Evolutionary conservation across 2,797 vertebrate species (phyloP).

Genomic region (Ataeniobius toweri): DNA sequence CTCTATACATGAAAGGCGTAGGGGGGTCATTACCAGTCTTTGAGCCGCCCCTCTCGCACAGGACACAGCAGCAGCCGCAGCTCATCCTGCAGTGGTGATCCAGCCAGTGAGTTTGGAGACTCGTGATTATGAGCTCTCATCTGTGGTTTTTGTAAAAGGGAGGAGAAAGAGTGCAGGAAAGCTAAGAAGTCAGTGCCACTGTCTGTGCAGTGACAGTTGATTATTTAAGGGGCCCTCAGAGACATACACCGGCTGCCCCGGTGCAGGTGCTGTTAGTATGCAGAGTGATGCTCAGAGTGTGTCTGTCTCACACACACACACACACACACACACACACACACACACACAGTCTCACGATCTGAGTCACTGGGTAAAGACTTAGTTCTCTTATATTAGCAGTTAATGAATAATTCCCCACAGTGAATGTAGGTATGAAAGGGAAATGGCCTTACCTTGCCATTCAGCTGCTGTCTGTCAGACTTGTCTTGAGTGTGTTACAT

Average conservation of each 20-base stretch:
- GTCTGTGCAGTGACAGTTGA: constrained; percentile 81
- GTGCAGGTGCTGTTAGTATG: constrained; percentile 78
- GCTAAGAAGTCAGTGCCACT: constrained; percentile 70
- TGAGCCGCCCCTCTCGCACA: constrained; percentile 40
- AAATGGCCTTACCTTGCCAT: constrained; percentile 69
- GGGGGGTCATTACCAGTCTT: constrained; percentile 15
- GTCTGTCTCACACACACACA: constrained; percentile 43
- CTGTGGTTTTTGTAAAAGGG: constrained; percentile 45
- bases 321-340: constrained; percentile 39
- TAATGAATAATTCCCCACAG: constrained; percentile 68
- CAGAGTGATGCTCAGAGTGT: constrained; percentile 69
- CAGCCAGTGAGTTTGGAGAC: constrained; percentile 61
- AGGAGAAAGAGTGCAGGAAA: constrained; percentile 54
- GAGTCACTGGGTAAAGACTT: constrained; percentile 53
- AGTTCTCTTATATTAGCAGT: constrained; percentile 67
- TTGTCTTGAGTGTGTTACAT: constrained; percentile 64
- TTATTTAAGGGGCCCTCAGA: constrained; percentile 76
- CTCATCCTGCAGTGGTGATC: constrained; percentile 74
- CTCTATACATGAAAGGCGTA: constrained; percentile 35
- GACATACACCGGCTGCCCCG: constrained; percentile 70
- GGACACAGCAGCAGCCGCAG: constrained; percentile 70
- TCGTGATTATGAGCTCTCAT: constrained; percentile 76
- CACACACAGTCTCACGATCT: constrained; percentile 47
- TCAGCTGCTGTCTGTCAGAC: constrained; percentile 66
- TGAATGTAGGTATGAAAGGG: constrained; percentile 73